Evolutionary conservation across 2,888 invertebrate genomes (phyloP).

Genomic region (Exephanes ischioxanthus): DNA sequence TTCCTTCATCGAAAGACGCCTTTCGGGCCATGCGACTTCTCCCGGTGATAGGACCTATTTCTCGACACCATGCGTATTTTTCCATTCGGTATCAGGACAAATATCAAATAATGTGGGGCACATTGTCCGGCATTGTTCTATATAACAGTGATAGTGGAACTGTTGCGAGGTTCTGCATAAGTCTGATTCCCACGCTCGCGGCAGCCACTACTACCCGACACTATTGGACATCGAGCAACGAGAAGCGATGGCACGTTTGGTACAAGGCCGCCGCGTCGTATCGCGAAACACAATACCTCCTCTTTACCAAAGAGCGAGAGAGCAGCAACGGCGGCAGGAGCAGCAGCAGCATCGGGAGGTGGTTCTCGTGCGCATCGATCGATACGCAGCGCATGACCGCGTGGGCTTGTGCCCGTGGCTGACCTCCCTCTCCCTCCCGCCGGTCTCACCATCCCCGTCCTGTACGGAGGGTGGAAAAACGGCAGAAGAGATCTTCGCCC

Average conservation of each 20-base stretch:
- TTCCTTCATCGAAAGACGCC: neutral
- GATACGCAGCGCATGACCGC: slow-evolving; percentile 78
- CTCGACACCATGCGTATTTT: too few relatives aligned
- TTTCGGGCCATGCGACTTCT: neutral
- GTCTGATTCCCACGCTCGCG: neutral
- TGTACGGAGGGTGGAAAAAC: slow-evolving; percentile 10
- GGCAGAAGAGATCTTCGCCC: slow-evolving; percentile 7
- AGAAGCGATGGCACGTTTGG: slow-evolving; percentile 12
- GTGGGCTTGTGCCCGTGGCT: slow-evolving; percentile 70
- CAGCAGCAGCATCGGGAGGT: neutral
- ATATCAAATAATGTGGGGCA: neutral
- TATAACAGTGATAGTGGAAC: too few relatives aligned
- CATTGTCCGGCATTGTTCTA: neutral
- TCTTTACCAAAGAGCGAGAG: slow-evolving; percentile 50
- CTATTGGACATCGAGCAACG: slow-evolving; percentile 12
- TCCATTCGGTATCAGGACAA: too few relatives aligned
- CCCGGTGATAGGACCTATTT: neutral
- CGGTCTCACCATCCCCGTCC: neutral
- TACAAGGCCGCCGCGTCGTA: slow-evolving; percentile 42
- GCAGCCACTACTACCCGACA: neutral
- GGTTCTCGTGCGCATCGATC: slow-evolving; percentile 74
- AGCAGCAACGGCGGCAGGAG: slow-evolving; percentile 35
- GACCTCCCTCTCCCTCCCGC: slow-evolving; percentile 45
- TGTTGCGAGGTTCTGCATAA: slow-evolving; percentile 2
- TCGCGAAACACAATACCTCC: slow-evolving; percentile 61